Evolutionary conservation across 2,888 invertebrate genomes (phyloP).

Genomic region (Maniola hyperantus): DNA sequence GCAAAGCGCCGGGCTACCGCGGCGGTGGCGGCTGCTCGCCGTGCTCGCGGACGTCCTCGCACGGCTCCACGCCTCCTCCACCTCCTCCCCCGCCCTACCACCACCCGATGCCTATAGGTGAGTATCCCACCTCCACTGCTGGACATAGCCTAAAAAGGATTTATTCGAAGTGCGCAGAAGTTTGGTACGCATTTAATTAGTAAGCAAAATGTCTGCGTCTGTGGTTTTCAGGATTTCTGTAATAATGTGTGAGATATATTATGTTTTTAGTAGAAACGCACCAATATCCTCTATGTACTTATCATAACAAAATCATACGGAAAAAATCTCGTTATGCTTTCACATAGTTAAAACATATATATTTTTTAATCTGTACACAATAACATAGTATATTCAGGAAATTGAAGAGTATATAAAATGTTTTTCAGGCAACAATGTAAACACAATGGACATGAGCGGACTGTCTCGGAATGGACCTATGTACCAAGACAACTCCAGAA

Average conservation of each 20-base stretch:
- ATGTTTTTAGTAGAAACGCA: too few species aligned
- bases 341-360: too few species aligned
- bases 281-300: too few species aligned
- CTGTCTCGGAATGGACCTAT: slow-evolving; percentile 75
- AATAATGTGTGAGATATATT: too few species aligned
- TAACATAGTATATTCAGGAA: background rate
- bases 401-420: background rate
- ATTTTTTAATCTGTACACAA: background rate
- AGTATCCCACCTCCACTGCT: background rate
- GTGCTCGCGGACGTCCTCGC: slow-evolving; percentile 76
- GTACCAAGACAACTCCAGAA: slow-evolving; percentile 74
- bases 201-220: too few species aligned
- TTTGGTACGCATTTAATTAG: too few species aligned
- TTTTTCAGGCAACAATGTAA: slow-evolving; percentile 67
- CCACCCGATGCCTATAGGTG: slow-evolving; percentile 46
- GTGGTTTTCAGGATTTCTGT: too few species aligned
- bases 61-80: slow-evolving; percentile 77
- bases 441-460: slow-evolving; percentile 72
- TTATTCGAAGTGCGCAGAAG: too few species aligned
- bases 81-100: slow-evolving; percentile 47
- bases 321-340: too few species aligned
- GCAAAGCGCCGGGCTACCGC: slow-evolving; percentile 95
- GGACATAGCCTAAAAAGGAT: too few species aligned
- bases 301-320: too few species aligned
- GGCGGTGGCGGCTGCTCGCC: slow-evolving; percentile 91